Evolutionary conservation across 2,888 invertebrate genomes (phyloP).

Genomic region (Iphiclides podalirius): DNA sequence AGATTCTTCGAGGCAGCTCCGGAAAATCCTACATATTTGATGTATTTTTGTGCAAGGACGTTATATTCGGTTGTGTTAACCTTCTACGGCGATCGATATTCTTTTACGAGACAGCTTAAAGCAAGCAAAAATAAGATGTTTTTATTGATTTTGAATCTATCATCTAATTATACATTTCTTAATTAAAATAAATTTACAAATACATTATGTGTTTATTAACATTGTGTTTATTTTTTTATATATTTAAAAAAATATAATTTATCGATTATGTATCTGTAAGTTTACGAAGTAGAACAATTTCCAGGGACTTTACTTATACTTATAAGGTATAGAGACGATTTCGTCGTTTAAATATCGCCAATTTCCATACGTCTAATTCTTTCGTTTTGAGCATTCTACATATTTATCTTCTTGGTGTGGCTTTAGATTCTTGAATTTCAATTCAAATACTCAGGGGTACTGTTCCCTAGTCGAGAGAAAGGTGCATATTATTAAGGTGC

Average conservation of each 20-base stretch:
- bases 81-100: not conserved
- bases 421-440: conserved; percentile 12
- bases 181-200: too few relatives aligned
- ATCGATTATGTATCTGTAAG: too few relatives aligned
- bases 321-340: too few relatives aligned
- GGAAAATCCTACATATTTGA: not conserved
- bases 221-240: too few relatives aligned
- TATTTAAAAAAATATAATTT: too few relatives aligned
- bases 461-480: conserved; percentile 14
- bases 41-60: conserved; percentile 15
- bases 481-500: conserved; percentile 8
- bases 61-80: not conserved
- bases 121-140: too few relatives aligned
- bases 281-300: too few relatives aligned
- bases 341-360: too few relatives aligned
- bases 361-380: not conserved
- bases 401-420: not conserved
- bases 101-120: not conserved
- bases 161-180: too few relatives aligned
- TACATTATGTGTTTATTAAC: too few relatives aligned
- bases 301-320: too few relatives aligned
- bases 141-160: too few relatives aligned
- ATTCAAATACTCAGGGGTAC: conserved; percentile 10
- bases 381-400: conserved; percentile 4
- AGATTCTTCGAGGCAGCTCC: conserved; percentile 9